Evolutionary conservation across 1,140 invertebrate genomes (phyloP).

Genomic region (Drosophila paulistorum): DNA sequence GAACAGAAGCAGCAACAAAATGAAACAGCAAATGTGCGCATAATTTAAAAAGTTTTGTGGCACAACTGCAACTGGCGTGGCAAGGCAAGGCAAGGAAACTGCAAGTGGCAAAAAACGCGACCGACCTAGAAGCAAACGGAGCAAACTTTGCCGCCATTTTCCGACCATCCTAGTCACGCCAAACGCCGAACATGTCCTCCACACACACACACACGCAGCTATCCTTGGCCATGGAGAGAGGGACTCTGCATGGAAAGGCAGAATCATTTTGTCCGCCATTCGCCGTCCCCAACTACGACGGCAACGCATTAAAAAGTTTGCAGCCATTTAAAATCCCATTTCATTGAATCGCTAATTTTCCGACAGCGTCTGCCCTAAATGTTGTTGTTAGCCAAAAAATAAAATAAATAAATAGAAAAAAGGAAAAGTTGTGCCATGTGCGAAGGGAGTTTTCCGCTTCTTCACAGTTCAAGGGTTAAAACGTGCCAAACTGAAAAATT

Average conservation of each 20-base stretch:
- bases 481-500: slow-evolving; percentile 14
- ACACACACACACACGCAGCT: slow-evolving; percentile 1
- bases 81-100: slow-evolving; percentile 31
- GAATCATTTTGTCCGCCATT: not conserved
- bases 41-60: slow-evolving; percentile 79
- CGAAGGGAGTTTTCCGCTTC: slow-evolving; percentile 29
- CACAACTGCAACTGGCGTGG: slow-evolving; percentile 24
- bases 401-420: slow-evolving; percentile 1
- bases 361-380: slow-evolving; percentile 55
- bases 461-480: slow-evolving; percentile 47
- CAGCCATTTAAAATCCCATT: slow-evolving; percentile 83
- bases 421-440: slow-evolving; percentile 14
- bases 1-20: slow-evolving; percentile 38
- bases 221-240: slow-evolving; percentile 1
- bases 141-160: slow-evolving; percentile 50
- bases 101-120: slow-evolving; percentile 73
- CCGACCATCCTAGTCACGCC: slow-evolving; percentile 38
- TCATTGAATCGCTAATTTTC: slow-evolving; percentile 83
- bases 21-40: slow-evolving; percentile 75
- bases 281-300: not conserved
- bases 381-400: slow-evolving; percentile 39
- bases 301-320: slow-evolving; percentile 81
- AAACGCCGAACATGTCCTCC: slow-evolving; percentile 65
- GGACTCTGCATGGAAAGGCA: not conserved
- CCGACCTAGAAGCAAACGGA: slow-evolving; percentile 29